Evolutionary conservation across 2,888 invertebrate genomes (phyloP), one percentile per base, ranked within the genome.

Genomic region (Diarsia brunnea): DNA sequence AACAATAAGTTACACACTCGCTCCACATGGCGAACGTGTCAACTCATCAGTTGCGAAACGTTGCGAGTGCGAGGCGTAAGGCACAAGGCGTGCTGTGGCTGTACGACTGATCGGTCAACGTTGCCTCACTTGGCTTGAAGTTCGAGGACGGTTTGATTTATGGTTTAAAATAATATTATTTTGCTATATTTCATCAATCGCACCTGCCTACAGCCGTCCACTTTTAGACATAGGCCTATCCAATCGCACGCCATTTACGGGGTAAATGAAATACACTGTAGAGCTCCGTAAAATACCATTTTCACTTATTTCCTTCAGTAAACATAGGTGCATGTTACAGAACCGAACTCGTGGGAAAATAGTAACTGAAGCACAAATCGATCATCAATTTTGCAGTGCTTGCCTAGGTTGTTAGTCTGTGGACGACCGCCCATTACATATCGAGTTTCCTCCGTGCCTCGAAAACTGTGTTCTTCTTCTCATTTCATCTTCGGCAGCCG

Each of bases 11-110:
- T 58, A 75, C 65, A 49, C 53, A 69, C 27, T 27, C 53, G 31
- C 51, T 27, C 55, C 68, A 81, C 61, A 68, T 53, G 53, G 38
- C 16, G 71, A 31, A 75, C 82, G 84, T 82, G 79, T 75, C 84
- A 19, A 58, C 8, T 63, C 51, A 72, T 63, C 24, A 43, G 43
- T 82, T 82, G 53, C 69, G 80, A 66, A 58, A 82, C 51, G 2
- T 45, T 24, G 47, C 43, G 11, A 21, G 64, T 53, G 10, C 71
- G 45, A 58, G n/a, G 38, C 21, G 38, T 12, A 12, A 12, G 49
- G 49, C 49, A 24, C 55, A 55, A 45, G 43, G 24, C 31, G 53
- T 64, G n/a, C 67, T 53, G 55, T 24, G 43, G 58, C 21, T 51
- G 55, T 21, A 72, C 69, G 31, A 47, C 65, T 27, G 67, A 47